Conservation (phyloP, 2,797 vertebrate species). For the Channa striata region DNA sequence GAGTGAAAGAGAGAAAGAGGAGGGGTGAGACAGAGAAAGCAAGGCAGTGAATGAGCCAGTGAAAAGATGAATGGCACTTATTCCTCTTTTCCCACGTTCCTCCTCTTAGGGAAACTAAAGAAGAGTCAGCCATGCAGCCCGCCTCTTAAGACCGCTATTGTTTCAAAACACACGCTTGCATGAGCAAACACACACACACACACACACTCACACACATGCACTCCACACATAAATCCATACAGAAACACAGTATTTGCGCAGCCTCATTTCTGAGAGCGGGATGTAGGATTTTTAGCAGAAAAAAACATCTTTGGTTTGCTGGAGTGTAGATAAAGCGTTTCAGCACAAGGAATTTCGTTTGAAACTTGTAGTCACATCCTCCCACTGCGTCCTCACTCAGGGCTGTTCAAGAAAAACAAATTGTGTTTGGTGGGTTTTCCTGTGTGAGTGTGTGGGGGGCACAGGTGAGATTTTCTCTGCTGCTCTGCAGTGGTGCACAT, state of each 20-base stretch:
- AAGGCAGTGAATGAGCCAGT: conserved; percentile 74
- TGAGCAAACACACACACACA: conserved; percentile 56
- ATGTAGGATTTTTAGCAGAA: conserved; percentile 31
- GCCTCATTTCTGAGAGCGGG: conserved; percentile 10
- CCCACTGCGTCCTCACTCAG: conserved; percentile 29
- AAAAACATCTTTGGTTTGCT: conserved; percentile 25
- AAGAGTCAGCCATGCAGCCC: conserved; percentile 76
- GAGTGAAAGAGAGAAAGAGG: conserved; percentile 71
- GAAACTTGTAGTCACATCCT: conserved; percentile 46
- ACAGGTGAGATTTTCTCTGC: conserved; percentile 52
- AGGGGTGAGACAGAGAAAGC: conserved; percentile 64
- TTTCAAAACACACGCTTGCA: conserved; percentile 71
- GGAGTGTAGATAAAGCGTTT: conserved; percentile 27
- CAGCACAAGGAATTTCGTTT: conserved; percentile 36
- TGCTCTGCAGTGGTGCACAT: conserved; percentile 37
- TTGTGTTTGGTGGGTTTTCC: conserved; percentile 28
- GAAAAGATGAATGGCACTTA: conserved; percentile 86
- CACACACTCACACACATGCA: conserved; percentile 16
- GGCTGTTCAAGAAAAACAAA: conserved; percentile 40
- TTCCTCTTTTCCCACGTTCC: conserved; percentile 85
- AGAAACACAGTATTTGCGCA: conserved; percentile 24
- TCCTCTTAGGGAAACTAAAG: conserved; percentile 76
- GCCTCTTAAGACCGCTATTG: conserved; percentile 77
- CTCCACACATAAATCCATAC: conserved; percentile 15
- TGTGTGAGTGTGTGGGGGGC: conserved; percentile 1